phyloP scores from a whole-genome alignment of 2,113 vertebrate species.

The Pseudorectes ferrugineus region DNA sequence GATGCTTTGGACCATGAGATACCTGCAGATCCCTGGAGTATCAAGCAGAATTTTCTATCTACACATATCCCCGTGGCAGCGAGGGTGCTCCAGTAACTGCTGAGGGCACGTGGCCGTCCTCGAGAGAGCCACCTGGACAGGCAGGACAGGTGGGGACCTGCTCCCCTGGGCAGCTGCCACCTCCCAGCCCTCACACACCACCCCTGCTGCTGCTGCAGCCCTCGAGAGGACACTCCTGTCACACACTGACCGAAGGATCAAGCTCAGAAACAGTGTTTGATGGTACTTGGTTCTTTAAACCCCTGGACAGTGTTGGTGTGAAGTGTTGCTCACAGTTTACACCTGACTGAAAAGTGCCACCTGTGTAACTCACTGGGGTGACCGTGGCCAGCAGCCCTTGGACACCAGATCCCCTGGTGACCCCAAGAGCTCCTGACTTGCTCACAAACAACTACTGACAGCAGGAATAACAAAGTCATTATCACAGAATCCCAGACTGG shows the following conservation, averaged over 20 bases:
- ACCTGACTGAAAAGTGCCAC: neutral
- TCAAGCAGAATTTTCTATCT: neutral
- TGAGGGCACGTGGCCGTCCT: neutral
- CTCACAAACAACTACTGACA: neutral
- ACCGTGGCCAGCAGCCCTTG: neutral
- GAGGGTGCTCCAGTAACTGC: neutral
- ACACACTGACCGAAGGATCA: neutral
- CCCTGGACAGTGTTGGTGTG: fast-evolving
- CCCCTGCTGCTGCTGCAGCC: neutral
- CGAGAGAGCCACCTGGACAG: neutral
- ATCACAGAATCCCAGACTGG: neutral
- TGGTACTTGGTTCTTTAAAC: neutral
- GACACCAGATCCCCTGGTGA: neutral
- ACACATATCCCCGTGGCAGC: neutral
- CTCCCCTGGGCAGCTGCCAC: neutral
- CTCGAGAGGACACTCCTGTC: neutral
- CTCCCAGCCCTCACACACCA: neutral
- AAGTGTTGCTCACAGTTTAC: neutral
- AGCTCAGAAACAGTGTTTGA: neutral
- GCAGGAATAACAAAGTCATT: neutral
- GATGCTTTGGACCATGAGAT: constrained; percentile 26
- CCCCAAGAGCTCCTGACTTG: neutral
- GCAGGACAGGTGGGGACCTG: neutral
- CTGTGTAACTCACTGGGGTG: neutral
- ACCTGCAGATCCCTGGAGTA: neutral